These are phyloP conservation scores for Eudemis profundana DNA, from an alignment of 2,888 invertebrate species.

Conservation along the genomic window DNA sequence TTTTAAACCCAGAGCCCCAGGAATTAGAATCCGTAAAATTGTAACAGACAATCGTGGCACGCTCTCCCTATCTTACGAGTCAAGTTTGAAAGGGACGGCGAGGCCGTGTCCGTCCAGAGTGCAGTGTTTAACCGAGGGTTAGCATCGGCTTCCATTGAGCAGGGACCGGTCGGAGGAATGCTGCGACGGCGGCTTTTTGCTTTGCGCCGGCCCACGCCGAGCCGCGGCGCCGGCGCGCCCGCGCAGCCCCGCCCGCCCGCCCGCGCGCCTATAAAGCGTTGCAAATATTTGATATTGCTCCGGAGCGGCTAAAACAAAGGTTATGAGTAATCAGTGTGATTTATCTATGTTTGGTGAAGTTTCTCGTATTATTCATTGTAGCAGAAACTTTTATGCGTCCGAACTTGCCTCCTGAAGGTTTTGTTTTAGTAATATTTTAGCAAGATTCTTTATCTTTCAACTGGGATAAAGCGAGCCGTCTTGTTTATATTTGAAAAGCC, in stretches of 20 bases:
- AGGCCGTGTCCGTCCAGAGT: background rate
- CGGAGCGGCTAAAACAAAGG: conserved; percentile 19
- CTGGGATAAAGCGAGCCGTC: background rate
- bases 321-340: conserved; percentile 26
- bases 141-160: conserved; percentile 77
- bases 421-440: background rate
- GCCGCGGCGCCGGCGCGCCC: conserved; percentile 74
- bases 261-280: conserved; percentile 71
- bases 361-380: conserved; percentile 1
- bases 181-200: conserved; percentile 77
- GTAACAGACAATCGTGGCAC: background rate
- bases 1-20: background rate
- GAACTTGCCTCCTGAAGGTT: too few relatives aligned
- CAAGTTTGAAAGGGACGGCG: background rate
- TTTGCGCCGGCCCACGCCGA: conserved; percentile 59
- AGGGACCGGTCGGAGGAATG: conserved; percentile 81
- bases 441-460: background rate
- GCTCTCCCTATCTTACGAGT: background rate
- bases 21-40: conserved; percentile 2
- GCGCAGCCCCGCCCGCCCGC: conserved; percentile 63
- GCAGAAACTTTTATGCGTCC: background rate
- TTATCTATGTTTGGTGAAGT: conserved; percentile 9
- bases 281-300: conserved; percentile 61
- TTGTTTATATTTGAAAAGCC: background rate
- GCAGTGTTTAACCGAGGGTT: conserved; percentile 45